Conservation (phyloP, 2,888 invertebrate genomes). For the Caenorhabditis sp. region DNA sequence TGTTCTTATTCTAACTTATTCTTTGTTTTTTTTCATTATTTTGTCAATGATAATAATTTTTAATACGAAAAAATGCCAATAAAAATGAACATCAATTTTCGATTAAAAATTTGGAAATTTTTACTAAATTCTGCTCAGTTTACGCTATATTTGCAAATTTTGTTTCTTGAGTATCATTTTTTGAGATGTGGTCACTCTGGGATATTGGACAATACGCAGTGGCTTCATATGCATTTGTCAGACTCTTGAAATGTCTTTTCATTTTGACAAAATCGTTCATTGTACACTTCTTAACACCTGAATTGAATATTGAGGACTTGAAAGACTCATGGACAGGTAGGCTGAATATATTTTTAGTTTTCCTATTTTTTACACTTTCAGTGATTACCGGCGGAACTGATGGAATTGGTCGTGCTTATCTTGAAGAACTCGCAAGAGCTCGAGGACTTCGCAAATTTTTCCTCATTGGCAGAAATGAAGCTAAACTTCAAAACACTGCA, state of each 20-base stretch:
- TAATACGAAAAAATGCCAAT: no score
- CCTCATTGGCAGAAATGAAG: conserved; percentile 62
- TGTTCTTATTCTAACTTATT: conserved; percentile 3
- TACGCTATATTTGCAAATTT: no score
- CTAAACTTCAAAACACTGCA: conserved; percentile 55
- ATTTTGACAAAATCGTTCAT: conserved; percentile 49
- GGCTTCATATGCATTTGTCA: conserved; percentile 51
- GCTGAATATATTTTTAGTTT: no score
- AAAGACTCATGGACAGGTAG: conserved; percentile 57
- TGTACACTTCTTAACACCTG: conserved; percentile 47
- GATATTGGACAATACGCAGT: conserved; percentile 27
- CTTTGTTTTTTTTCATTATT: neutral
- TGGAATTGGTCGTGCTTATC: conserved; percentile 69
- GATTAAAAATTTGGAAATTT: no score
- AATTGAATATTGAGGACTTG: conserved; percentile 42
- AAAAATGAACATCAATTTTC: no score
- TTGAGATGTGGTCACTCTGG: conserved; percentile 32
- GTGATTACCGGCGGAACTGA: conserved; percentile 57
- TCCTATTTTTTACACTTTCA: neutral
- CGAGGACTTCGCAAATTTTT: conserved; percentile 65
- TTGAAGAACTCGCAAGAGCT: conserved; percentile 60
- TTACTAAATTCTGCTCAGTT: no score
- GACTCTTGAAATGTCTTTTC: conserved; percentile 58
- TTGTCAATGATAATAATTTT: no score
- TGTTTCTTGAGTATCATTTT: conserved; percentile 2